Base-by-base conservation (phyloP, 2,113 vertebrate genomes). In the Panthera uncia region DNA sequence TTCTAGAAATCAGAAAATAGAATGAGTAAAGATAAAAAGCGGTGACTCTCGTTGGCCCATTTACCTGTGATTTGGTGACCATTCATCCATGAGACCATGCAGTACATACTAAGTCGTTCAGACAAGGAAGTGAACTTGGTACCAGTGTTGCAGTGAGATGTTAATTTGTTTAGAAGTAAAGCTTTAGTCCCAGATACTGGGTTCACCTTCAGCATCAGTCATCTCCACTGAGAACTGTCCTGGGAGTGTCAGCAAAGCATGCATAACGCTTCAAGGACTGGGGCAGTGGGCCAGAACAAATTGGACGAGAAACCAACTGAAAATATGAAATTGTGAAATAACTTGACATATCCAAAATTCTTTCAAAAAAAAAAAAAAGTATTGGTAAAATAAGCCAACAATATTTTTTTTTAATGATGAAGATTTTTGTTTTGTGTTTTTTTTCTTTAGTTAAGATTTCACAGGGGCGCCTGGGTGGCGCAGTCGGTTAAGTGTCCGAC, bases 221-320 rank as follows among this genome's bases (percentile, higher is more conserved):
- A 4, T 52, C 25, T 66, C 33, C 41, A 16, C 41, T 19, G 13
- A 19, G n/a, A 52, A 21, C 41, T 38, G 2, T 71, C n/a, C 33
- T 3, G 5, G 29, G n/a, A 69, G 31, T 41, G 7, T 16, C 8
- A 3, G 68, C 2, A 41, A 52, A 36, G 27, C 16, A 8, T 4
- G 1, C 52, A 4, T 4, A 7, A 13, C 1, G 4, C 38, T 45
- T 16, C n/a, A 19, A n/a, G 23, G n/a, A 4, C 8, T 16, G 12
- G 23, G 12, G 55, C 4, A 27, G 6, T 36, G 76, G 13, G 11
- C n/a, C 21, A 4, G 19, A 41, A 18, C 23, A 57, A 36, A 45
- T 7, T 9, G 1, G 19, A 48, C 6, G 11, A 4, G 36, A 55
- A 88, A 25, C 50, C 1, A 10, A 41, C 18, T 41, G 45, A 79